Evolutionary conservation across 2,888 invertebrate genomes (phyloP).

Genomic region (Parnassius mnemosyne): DNA sequence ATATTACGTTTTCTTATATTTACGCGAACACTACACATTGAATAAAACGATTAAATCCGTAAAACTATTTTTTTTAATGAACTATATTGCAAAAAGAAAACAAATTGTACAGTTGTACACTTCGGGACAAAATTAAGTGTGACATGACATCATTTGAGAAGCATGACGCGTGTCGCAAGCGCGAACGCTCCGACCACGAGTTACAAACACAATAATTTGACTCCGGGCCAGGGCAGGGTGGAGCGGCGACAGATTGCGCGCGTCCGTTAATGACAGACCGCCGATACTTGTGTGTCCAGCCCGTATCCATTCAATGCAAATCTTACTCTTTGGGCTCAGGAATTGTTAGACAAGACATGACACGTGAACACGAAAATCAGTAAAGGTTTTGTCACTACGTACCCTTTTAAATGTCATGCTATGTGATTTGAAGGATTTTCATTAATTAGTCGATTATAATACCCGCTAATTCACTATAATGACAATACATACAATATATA

Average conservation of each 20-base stretch:
- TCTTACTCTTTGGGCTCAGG: constrained; percentile 41
- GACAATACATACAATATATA: no score
- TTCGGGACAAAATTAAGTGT: constrained; percentile 44
- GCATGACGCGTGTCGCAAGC: constrained; percentile 49
- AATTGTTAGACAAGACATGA: constrained; percentile 58
- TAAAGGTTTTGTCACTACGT: constrained; percentile 6
- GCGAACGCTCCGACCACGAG: constrained; percentile 40
- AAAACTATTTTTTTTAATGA: no score
- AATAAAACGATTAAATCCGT: no score
- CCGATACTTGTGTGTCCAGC: constrained; percentile 64
- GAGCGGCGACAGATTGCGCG: constrained; percentile 62
- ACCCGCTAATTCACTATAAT: no score
- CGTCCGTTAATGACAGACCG: constrained; percentile 76
- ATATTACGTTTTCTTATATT: no score
- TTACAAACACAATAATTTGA: constrained; percentile 69
- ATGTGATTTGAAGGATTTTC: neutral
- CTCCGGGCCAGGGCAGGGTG: constrained; percentile 60
- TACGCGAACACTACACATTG: no score
- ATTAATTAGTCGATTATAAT: no score
- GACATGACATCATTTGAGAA: constrained; percentile 20
- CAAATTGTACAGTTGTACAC: constrained; percentile 36
- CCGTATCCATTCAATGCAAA: constrained; percentile 77
- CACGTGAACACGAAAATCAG: neutral
- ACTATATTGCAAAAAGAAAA: neutral
- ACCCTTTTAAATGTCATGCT: constrained; percentile 1